Conservation (phyloP, 2,113 vertebrate genomes). For the Lophius piscatorius region DNA sequence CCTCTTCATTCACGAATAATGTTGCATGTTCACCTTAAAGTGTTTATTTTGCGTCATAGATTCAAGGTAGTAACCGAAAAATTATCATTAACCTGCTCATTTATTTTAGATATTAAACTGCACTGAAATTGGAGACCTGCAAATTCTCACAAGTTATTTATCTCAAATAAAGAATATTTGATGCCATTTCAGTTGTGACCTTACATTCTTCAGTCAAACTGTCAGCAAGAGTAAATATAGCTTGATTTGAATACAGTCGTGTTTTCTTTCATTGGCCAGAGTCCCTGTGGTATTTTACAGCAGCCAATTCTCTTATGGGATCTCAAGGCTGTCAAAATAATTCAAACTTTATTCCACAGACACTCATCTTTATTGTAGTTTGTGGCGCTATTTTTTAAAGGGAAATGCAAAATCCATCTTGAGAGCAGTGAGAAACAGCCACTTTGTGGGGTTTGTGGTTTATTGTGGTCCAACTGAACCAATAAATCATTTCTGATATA, state of each 20-base stretch:
- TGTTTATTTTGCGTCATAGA: neutral
- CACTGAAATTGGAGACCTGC: neutral
- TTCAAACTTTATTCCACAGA: neutral
- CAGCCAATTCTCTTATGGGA: no score
- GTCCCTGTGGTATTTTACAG: no score
- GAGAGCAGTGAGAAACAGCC: neutral
- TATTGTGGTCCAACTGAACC: constrained; percentile 3
- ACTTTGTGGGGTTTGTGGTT: neutral
- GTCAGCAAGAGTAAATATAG: no score
- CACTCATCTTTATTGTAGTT: neutral
- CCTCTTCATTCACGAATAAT: neutral
- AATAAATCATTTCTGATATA: neutral
- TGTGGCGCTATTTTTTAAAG: neutral
- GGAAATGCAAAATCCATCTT: neutral
- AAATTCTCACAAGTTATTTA: neutral
- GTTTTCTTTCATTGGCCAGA: constrained; percentile 1
- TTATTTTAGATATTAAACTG: neutral
- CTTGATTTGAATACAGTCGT: neutral
- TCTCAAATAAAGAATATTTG: neutral
- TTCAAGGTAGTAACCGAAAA: neutral
- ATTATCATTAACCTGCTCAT: no score
- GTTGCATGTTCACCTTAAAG: neutral
- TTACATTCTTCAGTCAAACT: neutral
- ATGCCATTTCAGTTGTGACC: neutral
- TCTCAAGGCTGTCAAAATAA: neutral